phyloP scores from a whole-genome alignment of 2,888 invertebrate species.

The Proisotoma minuta region DNA sequence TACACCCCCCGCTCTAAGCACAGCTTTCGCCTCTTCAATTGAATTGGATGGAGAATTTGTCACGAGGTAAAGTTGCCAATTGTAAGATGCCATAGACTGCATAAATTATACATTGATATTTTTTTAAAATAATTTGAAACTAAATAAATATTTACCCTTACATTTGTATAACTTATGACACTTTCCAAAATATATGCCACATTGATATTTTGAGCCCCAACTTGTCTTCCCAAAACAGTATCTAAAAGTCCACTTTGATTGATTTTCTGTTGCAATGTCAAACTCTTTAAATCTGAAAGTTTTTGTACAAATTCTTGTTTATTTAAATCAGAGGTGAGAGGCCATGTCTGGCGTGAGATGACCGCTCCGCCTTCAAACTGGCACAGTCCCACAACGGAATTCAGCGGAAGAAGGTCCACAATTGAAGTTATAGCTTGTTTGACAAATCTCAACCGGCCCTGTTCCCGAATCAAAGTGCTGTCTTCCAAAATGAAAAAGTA shows the following conservation, averaged over 20 bases:
- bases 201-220: too few species aligned
- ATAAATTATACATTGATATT: too few species aligned
- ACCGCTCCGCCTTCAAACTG: not conserved
- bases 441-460: not conserved
- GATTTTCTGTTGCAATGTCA: too few species aligned
- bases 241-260: too few species aligned
- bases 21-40: not conserved
- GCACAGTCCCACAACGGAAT: not conserved
- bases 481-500: slow-evolving; percentile 6
- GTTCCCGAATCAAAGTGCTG: not conserved
- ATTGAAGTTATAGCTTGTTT: not conserved
- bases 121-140: too few species aligned
- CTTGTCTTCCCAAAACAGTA: too few species aligned
- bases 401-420: not conserved
- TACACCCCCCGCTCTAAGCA: not conserved
- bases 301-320: too few species aligned
- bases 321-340: not conserved
- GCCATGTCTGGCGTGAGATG: not conserved
- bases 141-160: too few species aligned
- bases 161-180: too few species aligned
- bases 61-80: slow-evolving; percentile 5
- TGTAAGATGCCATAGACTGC: not conserved
- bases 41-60: not conserved
- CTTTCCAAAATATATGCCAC: too few species aligned
- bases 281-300: too few species aligned